phyloP scores from a whole-genome alignment of 2,888 invertebrate genomes.

The Sesamia inferens region DNA sequence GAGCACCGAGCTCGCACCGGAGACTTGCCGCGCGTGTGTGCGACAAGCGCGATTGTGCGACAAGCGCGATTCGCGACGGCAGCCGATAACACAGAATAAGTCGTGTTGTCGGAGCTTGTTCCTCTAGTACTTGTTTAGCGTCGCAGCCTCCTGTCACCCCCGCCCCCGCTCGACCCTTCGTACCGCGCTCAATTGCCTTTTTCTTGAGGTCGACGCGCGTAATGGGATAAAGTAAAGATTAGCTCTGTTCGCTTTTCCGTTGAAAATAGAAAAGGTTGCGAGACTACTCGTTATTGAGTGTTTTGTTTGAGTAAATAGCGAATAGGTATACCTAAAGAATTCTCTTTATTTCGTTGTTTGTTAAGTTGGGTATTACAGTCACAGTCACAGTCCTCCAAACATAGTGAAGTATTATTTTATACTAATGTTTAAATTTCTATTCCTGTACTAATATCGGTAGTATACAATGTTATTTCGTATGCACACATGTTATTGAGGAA shows the following conservation, averaged over 20 bases:
- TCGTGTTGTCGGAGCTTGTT: conserved; percentile 82
- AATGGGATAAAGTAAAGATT: conserved; percentile 88
- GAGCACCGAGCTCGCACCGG: conserved; percentile 31
- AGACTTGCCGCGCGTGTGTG: conserved; percentile 59
- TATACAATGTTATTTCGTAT: conserved; percentile 25
- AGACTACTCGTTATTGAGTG: conserved; percentile 71
- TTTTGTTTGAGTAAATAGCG: conserved; percentile 57
- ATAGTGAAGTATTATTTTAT: conserved; percentile 39
- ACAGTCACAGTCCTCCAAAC: conserved; percentile 20
- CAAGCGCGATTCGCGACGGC: conserved; percentile 63
- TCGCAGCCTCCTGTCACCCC: conserved; percentile 62
- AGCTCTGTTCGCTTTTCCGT: conserved; percentile 83
- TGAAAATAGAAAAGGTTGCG: conserved; percentile 80
- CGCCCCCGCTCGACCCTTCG: conserved; percentile 69
- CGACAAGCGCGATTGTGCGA: conserved; percentile 50
- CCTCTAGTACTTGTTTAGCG: conserved; percentile 80
- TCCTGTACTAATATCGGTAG: conserved; percentile 34
- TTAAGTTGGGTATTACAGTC: too few relatives aligned
- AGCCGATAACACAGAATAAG: conserved; percentile 72
- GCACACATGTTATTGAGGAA: conserved; percentile 10
- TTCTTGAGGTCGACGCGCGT: conserved; percentile 86
- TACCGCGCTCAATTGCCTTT: conserved; percentile 85
- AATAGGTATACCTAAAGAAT: conserved; percentile 21
- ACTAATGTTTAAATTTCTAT: conserved; percentile 31
- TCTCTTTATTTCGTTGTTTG: conserved; percentile 12